Evolutionary conservation across 92 coral and sea anemone species (phyloP), one percentile per base, ranked within the genome.

Genomic region (Heteractis magnifica): DNA sequence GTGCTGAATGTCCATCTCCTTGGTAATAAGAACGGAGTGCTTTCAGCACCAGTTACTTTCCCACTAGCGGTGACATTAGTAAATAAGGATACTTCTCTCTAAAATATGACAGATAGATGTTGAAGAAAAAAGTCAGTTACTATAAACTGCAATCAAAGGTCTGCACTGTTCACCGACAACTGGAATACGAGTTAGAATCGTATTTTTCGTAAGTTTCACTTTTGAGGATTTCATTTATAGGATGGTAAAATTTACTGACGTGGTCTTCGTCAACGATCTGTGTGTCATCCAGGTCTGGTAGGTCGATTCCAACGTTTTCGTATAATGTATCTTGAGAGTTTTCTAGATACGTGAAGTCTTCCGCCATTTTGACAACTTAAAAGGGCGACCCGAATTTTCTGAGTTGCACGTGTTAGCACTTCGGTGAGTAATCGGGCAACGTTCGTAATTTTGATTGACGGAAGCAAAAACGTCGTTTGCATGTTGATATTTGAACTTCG

Each of bases 21-120:
- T 5, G 90, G 90, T 20, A 87, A 65, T 14, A 82, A 74, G n/a
- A 87, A 82, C 16, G 83, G 83, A 10, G 90, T 65, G 11, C 8
- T 75, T 77, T 87, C 90, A 14, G 90, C 81, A 18, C 90, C 90
- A 19, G 49, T 23, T 56, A 87, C 90, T 13, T 81, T 87, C 56
- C 87, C 86, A 53, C 85, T 8, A 9, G 72, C 58, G 52, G 60
- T 87, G 26, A 71, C 70, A 53, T 87, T 26, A 3, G 77, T 10
- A 70, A 56, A 87, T 82, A 87, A 71, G 51, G 81, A 65, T 21
- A 82, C 90, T 82, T 87, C 90, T 87, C 90, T 82, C 90, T 77
- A 70, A 41, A 48, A 75, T 56, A 49, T 41, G 49, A 53, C 59
- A 72, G 12, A 53, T 53, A 72, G 12, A 53, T 53, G 59, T 53